A percentile compares a stretch with the other conserved stretches of the same genome.
phyloP scores from a whole-genome alignment of 2,888 invertebrate species.

The Diarsia brunnea region DNA sequence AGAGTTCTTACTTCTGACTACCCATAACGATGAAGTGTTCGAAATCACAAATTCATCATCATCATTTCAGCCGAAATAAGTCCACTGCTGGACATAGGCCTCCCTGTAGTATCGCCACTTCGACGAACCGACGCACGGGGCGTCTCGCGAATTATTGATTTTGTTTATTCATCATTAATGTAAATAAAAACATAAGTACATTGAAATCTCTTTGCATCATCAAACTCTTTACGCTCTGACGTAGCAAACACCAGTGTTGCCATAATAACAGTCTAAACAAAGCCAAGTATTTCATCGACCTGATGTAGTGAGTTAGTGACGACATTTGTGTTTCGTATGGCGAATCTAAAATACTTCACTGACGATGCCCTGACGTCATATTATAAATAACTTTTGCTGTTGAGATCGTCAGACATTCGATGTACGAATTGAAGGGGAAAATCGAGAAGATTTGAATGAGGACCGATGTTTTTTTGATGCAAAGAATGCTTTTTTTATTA shows the following conservation, averaged over 20 bases:
- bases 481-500: too few species aligned
- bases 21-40: neutral
- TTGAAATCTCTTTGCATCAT: neutral
- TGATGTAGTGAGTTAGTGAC: slow-evolving; percentile 43
- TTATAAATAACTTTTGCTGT: slow-evolving; percentile 72
- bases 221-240: slow-evolving; percentile 13
- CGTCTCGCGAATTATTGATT: too few species aligned
- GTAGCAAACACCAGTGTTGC: slow-evolving; percentile 33
- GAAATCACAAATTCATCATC: neutral
- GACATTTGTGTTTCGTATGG: slow-evolving; percentile 39
- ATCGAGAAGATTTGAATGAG: slow-evolving; percentile 1
- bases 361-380: slow-evolving; percentile 64
- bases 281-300: slow-evolving; percentile 26
- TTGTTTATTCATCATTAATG: neutral
- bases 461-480: neutral
- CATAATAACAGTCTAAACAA: slow-evolving; percentile 48
- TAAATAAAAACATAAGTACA: slow-evolving; percentile 1
- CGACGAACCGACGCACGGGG: too few species aligned
- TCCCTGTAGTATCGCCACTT: too few species aligned
- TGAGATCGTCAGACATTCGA: slow-evolving; percentile 51
- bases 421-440: slow-evolving; percentile 29
- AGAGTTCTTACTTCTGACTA: neutral
- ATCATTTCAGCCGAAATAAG: too few species aligned
- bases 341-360: slow-evolving; percentile 56
- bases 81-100: too few species aligned